Evolutionary conservation across 2,113 vertebrate species (phyloP).

Genomic region (Channa maculata): DNA sequence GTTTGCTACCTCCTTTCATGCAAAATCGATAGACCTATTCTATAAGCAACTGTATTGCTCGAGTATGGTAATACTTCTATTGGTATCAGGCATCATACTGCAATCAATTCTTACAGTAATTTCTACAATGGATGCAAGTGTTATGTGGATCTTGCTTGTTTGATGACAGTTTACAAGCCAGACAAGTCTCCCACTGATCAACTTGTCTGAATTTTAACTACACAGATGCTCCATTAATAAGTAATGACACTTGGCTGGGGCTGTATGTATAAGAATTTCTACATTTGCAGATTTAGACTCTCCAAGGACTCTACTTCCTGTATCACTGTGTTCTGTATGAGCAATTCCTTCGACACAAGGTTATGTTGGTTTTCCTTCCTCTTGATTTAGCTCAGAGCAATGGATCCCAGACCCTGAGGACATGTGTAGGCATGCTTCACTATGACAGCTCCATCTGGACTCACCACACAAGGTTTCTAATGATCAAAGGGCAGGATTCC

Average conservation of each 20-base stretch:
- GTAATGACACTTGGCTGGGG: slow-evolving; percentile 3
- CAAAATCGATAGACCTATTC: too few species aligned
- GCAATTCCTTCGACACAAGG: slow-evolving; percentile 62
- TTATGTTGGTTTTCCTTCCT: slow-evolving; percentile 53
- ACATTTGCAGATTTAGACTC: slow-evolving; percentile 37
- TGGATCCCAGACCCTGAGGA: slow-evolving; percentile 59
- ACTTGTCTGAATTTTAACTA: slow-evolving; percentile 6
- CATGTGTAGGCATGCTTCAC: slow-evolving; percentile 60
- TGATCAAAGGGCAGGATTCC: slow-evolving; percentile 66
- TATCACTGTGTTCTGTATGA: slow-evolving; percentile 40
- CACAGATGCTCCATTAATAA: slow-evolving; percentile 14
- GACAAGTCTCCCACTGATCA: slow-evolving; percentile 22
- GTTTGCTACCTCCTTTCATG: too few species aligned
- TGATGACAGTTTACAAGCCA: slow-evolving; percentile 1
- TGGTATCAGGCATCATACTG: neutral
- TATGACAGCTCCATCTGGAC: slow-evolving; percentile 76
- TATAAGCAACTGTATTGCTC: too few species aligned
- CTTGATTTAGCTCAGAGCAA: slow-evolving; percentile 52
- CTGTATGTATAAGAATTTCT: slow-evolving; percentile 13
- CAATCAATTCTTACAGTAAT: neutral
- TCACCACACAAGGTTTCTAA: slow-evolving; percentile 54
- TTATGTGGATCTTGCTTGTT: slow-evolving; percentile 13
- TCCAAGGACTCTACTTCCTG: slow-evolving; percentile 41
- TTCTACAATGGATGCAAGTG: neutral
- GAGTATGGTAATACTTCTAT: neutral